These are phyloP conservation scores for Hydrozoanthus gracilis DNA, from an alignment of 92 coral and sea anemone species.

Conservation along the genomic window DNA sequence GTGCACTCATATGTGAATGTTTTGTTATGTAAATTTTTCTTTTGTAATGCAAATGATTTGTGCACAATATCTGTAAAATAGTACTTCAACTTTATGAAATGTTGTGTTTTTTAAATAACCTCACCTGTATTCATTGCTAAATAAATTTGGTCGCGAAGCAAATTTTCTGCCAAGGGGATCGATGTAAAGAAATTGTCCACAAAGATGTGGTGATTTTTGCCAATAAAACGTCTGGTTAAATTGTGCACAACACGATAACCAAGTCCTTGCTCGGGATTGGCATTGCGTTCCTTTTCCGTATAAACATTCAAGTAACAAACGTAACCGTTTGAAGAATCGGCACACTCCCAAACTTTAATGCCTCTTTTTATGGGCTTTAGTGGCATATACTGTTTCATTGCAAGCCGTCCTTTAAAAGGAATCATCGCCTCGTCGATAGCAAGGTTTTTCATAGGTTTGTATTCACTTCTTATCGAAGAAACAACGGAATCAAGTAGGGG, in stretches of 20 bases:
- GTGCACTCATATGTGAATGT: neutral
- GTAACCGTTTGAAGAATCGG: constrained; percentile 48
- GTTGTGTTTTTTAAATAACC: neutral
- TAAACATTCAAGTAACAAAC: constrained; percentile 40
- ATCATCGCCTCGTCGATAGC: constrained; percentile 47
- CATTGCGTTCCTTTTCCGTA: neutral
- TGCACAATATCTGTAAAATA: neutral
- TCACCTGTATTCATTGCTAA: constrained; percentile 13
- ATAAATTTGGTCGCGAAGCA: too few species aligned
- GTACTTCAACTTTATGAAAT: neutral
- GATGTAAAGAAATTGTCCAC: too few species aligned
- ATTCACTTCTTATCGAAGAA: constrained; percentile 19
- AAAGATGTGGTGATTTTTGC: too few species aligned
- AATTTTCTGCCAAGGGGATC: too few species aligned
- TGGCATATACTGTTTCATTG: constrained; percentile 59
- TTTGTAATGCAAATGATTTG: neutral
- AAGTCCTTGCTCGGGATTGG: too few species aligned
- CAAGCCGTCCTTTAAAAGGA: constrained; percentile 32
- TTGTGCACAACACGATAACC: too few species aligned
- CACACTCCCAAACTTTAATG: constrained; percentile 50
- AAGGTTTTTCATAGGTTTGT: too few species aligned
- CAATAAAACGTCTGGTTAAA: too few species aligned
- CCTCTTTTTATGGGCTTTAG: constrained; percentile 55
- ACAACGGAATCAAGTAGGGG: constrained; percentile 39
- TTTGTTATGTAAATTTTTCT: constrained; percentile 14